Evolutionary conservation across 1,140 invertebrate genomes (phyloP).

Genomic region (Oncopodura yosiiana): DNA sequence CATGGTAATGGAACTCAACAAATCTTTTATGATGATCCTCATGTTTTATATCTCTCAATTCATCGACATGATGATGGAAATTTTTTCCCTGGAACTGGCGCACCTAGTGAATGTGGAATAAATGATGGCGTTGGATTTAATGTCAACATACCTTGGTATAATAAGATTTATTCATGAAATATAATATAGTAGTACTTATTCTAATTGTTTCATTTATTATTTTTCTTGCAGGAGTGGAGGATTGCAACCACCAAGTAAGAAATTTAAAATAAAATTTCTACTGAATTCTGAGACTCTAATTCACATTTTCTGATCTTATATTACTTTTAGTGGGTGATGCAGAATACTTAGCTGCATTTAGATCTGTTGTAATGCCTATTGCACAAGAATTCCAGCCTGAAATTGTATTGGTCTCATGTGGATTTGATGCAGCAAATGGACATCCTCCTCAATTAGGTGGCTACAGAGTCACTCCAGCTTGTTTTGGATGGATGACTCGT

Average conservation of each 20-base stretch:
- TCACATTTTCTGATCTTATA: neutral
- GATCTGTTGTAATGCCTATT: slow-evolving; percentile 84
- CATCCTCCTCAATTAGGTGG: slow-evolving; percentile 68
- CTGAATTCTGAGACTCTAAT: neutral
- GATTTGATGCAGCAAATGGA: slow-evolving; percentile 83
- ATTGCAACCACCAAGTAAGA: too few species aligned
- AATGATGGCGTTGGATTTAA: slow-evolving; percentile 89
- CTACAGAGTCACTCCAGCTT: slow-evolving; percentile 82
- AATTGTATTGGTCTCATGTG: slow-evolving; percentile 89
- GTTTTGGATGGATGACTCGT: slow-evolving; percentile 94
- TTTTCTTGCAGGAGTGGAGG: too few species aligned
- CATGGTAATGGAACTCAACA: slow-evolving; percentile 99
- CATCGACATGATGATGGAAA: slow-evolving; percentile 99
- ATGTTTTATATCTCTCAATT: slow-evolving; percentile 90
- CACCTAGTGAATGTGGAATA: slow-evolving; percentile 76
- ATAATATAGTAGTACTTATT: too few species aligned
- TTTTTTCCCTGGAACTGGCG: slow-evolving; percentile 97
- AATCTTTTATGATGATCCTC: slow-evolving; percentile 86
- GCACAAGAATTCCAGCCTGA: slow-evolving; percentile 84
- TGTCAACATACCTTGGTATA: slow-evolving; percentile 96
- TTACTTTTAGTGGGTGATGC: slow-evolving; percentile 68
- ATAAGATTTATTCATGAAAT: too few species aligned
- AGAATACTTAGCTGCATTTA: slow-evolving; percentile 94
- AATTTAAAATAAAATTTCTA: neutral
- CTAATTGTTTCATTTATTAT: too few species aligned